These are phyloP conservation scores for Stratiomys singularior DNA, from an alignment of 2,888 invertebrate genomes.

Conservation along the genomic window DNA sequence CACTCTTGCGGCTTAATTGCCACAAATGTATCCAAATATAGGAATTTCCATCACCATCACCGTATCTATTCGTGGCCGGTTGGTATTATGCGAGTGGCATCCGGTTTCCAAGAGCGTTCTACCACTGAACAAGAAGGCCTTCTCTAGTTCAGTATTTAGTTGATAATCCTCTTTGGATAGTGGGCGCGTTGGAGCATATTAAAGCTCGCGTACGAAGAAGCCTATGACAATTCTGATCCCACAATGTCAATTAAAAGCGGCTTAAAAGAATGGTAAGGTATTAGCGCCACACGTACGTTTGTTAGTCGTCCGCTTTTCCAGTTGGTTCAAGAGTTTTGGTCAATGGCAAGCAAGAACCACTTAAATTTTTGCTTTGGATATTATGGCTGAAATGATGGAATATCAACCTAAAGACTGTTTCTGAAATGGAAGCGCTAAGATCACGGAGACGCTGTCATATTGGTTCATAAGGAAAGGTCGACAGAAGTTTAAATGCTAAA, in stretches of 20 bases:
- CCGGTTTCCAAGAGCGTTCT: slow-evolving; percentile 7
- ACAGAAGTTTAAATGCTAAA: too few species aligned
- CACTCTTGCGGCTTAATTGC: slow-evolving; percentile 37
- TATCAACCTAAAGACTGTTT: too few species aligned
- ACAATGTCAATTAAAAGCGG: slow-evolving; percentile 51
- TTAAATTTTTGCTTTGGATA: too few species aligned
- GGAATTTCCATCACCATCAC: slow-evolving; percentile 30
- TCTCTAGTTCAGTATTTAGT: slow-evolving; percentile 39
- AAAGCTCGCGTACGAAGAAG: slow-evolving; percentile 45
- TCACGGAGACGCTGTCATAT: too few species aligned
- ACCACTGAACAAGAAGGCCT: slow-evolving; percentile 18
- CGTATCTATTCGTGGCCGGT: neutral
- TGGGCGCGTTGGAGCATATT: slow-evolving; percentile 45
- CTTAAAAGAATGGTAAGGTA: slow-evolving; percentile 47
- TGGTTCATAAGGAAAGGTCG: too few species aligned
- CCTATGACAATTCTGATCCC: slow-evolving; percentile 48
- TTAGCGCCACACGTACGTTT: slow-evolving; percentile 50
- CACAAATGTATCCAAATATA: slow-evolving; percentile 43
- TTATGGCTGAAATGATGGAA: too few species aligned
- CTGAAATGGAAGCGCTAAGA: too few species aligned
- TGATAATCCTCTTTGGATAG: slow-evolving; percentile 40
- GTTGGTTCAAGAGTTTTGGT: neutral
- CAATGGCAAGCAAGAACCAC: neutral
- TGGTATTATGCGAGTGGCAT: slow-evolving; percentile 18
- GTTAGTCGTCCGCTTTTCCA: neutral